Conservation (phyloP, 1,140 invertebrate species). For the Panagrolaimus sp. region DNA sequence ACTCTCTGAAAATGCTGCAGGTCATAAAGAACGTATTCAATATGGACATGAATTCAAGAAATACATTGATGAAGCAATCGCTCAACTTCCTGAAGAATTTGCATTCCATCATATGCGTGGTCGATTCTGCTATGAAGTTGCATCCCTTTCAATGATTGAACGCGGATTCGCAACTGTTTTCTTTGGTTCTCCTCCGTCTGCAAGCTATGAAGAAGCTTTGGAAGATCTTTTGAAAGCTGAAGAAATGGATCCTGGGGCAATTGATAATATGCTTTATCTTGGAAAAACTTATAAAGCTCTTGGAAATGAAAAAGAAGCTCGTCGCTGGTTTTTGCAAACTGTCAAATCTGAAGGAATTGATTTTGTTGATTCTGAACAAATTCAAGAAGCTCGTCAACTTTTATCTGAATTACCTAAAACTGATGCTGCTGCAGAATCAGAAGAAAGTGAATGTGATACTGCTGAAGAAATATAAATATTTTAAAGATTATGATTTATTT, state of each 20-base stretch:
- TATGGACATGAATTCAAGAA: slow-evolving; percentile 18
- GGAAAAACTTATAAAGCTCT: slow-evolving; percentile 13
- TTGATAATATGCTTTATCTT: slow-evolving; percentile 18
- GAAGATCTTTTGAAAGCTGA: slow-evolving; percentile 13
- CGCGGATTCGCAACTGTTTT: slow-evolving; percentile 3
- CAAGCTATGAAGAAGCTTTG: slow-evolving; percentile 15
- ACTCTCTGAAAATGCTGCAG: background rate
- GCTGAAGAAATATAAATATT: background rate
- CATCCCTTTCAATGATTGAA: background rate
- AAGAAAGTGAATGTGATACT: slow-evolving; percentile 12
- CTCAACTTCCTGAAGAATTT: slow-evolving; percentile 8
- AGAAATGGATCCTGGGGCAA: slow-evolving; percentile 7
- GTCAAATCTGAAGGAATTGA: background rate
- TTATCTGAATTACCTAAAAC: background rate
- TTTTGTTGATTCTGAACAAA: background rate
- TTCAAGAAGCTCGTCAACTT: background rate
- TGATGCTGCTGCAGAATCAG: background rate
- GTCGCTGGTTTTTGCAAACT: background rate
- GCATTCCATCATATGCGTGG: slow-evolving; percentile 19
- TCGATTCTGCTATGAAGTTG: slow-evolving; percentile 14
- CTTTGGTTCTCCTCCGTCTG: slow-evolving; percentile 8
- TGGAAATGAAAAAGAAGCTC: slow-evolving; percentile 2
- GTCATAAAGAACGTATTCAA: background rate
- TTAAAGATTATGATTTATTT: no score
- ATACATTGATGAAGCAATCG: slow-evolving; percentile 15